These are phyloP conservation scores for Drosophila mayri DNA, from an alignment of 1,140 invertebrate species.

Conservation along the genomic window DNA sequence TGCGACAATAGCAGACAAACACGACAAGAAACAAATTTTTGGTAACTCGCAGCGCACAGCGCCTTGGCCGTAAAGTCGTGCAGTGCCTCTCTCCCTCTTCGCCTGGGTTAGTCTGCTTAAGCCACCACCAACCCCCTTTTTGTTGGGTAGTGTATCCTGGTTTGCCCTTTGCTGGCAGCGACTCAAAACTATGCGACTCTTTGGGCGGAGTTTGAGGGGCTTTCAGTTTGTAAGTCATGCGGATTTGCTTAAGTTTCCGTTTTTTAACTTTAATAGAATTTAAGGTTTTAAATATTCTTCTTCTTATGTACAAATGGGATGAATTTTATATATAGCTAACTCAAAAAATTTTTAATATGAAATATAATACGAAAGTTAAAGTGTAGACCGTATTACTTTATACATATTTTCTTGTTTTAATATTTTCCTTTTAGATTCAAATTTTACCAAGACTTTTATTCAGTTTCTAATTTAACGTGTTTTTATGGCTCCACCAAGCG, in stretches of 20 bases:
- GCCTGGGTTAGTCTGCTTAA: conserved; percentile 5
- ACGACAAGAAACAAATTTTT: conserved; percentile 69
- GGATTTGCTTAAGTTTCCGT: conserved; percentile 11
- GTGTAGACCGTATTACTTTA: neutral
- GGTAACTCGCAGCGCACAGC: conserved; percentile 17
- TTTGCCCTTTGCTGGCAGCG: conserved; percentile 47
- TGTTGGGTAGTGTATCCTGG: conserved; percentile 14
- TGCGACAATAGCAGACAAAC: conserved; percentile 46
- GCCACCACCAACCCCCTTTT: neutral
- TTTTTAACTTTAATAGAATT: conserved; percentile 12
- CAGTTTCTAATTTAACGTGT: neutral
- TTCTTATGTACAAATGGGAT: neutral
- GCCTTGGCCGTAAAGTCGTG: conserved; percentile 41
- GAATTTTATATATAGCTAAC: too few relatives aligned
- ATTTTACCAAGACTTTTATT: neutral
- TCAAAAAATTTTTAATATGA: too few relatives aligned
- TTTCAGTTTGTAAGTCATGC: conserved; percentile 26
- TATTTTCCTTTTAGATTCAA: too few relatives aligned
- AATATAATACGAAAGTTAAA: neutral
- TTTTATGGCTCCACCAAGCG: neutral
- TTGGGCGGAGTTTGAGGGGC: neutral
- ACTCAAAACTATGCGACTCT: conserved; percentile 57
- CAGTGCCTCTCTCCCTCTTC: neutral
- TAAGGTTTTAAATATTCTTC: neutral
- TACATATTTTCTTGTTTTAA: too few relatives aligned